Percentiles rank a stretch among this genome's conserved stretches.
Conservation (phyloP, 2,113 vertebrate species). For the Petrocephalus zakoni region DNA sequence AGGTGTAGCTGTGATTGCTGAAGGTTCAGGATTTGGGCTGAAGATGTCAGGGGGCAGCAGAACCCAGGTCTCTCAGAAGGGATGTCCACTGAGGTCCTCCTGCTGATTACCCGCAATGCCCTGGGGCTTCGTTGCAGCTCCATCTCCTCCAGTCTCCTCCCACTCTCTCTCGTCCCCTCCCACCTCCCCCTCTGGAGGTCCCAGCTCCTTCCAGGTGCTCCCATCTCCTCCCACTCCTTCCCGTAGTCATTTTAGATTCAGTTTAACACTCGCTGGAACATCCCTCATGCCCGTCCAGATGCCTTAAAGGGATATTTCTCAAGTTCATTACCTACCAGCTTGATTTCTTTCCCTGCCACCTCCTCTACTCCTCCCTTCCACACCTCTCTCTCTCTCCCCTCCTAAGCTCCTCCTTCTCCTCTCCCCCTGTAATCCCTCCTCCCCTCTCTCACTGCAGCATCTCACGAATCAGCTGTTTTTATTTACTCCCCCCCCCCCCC, state of each 20-base stretch:
- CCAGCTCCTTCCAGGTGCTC: neutral
- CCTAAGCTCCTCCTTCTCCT: neutral
- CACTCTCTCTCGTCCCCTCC: neutral
- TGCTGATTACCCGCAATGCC: neutral
- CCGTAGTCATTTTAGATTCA: neutral
- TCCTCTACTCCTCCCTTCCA: neutral
- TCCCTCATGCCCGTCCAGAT: neutral
- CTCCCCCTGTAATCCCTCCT: neutral
- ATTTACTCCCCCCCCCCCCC: neutral
- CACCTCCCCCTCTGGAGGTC: neutral
- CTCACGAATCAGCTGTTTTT: neutral
- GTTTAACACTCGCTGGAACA: neutral
- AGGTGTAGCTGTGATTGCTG: neutral
- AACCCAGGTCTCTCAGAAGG: neutral
- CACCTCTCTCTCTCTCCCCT: neutral
- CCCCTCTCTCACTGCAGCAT: neutral
- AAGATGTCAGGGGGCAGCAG: neutral
- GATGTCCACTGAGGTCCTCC: neutral
- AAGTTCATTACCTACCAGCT: neutral
- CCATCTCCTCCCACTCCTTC: neutral
- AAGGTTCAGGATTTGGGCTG: neutral
- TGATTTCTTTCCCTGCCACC: neutral
- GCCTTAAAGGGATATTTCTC: constrained; percentile 4
- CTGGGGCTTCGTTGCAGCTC: neutral
- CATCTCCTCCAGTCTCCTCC: neutral